Percentiles rank a stretch among this genome's conserved stretches.
phyloP scores from a whole-genome alignment of 2,113 vertebrate species.

The Lanius collurio region DNA sequence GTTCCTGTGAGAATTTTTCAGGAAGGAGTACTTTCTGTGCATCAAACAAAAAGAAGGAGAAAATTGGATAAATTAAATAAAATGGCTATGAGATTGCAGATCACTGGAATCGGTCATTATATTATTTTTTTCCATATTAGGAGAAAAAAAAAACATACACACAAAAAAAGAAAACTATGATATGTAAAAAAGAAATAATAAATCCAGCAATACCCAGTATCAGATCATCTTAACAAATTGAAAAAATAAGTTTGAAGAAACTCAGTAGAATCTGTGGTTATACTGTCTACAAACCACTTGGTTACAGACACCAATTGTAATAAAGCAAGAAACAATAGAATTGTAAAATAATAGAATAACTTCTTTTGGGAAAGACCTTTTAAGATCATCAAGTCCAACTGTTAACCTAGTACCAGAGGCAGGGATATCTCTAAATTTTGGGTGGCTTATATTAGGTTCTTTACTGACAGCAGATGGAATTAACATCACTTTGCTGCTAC shows the following conservation, averaged over 20 bases:
- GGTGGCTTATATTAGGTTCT: background rate
- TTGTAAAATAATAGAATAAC: background rate
- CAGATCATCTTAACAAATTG: background rate
- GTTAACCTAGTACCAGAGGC: background rate
- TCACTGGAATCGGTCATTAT: background rate
- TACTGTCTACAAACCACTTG: background rate
- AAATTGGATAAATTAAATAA: background rate
- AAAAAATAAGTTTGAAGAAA: background rate
- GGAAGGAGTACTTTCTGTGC: background rate
- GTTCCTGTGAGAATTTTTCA: background rate
- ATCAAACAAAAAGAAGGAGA: background rate
- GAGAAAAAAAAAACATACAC: background rate
- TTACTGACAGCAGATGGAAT: conserved; percentile 11
- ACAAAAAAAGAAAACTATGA: background rate
- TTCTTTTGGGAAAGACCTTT: background rate
- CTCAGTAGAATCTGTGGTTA: background rate
- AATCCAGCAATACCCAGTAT: background rate
- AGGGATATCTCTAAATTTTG: background rate
- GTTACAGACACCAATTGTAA: background rate
- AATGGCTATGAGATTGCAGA: background rate
- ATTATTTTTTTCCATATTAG: background rate
- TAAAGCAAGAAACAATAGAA: background rate
- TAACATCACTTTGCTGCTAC: background rate
- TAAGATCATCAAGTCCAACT: background rate
- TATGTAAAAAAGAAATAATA: background rate